Base-by-base conservation (phyloP, 2,113 vertebrate genomes). In the Zosterops hypoxanthus region DNA sequence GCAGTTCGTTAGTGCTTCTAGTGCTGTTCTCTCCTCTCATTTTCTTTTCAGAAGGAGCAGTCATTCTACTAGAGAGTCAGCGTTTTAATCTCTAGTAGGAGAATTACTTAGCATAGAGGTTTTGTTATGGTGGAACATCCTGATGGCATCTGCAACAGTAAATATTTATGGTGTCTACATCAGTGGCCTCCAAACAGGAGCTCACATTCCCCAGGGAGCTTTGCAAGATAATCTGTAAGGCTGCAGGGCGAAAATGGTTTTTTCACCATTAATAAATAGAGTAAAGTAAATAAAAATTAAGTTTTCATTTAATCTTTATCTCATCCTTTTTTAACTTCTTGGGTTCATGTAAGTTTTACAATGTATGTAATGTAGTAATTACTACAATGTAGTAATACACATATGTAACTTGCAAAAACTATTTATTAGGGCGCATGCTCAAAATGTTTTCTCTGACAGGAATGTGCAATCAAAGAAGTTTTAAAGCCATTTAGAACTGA, bases 171-270 rank as follows among this genome's bases (percentile, higher is more conserved):
- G 59, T 23, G 20, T 28, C 82, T 36, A 46, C 2, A 41, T 46
- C 49, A 46, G 53, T 20, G 44, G 31, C 59, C 23, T 71, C 49
- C 68, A 50, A 46, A 89, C 28, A 1, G 5, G 39, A 59, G 31
- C 9, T 21, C 28, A 39, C 0, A 0, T 14, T 71, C 18, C 47
- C 24, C 14, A 39, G 16, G 5, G 19, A 34, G 22, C 14, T 42
- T 29, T 2, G 3, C 13, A 68, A 77, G 22, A 59, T 31, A 59
- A 65, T 19, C 36, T 9, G 1, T n/a, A 47, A 33, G 31, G 21
- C 36, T 88, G 46, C n/a, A 69, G 41, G 25, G 36, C 31, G 6
- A 84, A 55, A 87, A n/a, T 21, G 31, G 0, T 22, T 56, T 78
- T 78, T 81, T 18, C 34, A 78, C 44, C 12, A n/a, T 60, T 61